Percentiles rank a stretch among this genome's conserved stretches.
Conservation (phyloP, 2,113 vertebrate genomes). For the Spermophilus dauricus region DNA sequence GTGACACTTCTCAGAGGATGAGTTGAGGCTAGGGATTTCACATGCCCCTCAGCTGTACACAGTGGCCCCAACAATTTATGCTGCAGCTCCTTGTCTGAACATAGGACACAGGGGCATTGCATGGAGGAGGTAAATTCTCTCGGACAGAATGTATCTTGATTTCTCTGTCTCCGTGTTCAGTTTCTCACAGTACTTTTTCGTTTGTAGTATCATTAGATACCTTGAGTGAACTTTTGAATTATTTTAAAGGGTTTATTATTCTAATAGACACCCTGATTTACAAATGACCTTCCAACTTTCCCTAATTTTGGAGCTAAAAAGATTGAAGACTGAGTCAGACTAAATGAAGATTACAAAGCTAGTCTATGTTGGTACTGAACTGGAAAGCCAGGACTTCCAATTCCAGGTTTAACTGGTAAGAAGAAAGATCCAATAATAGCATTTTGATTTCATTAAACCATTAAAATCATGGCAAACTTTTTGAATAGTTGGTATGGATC, state of each 20-base stretch:
- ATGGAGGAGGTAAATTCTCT: not conserved
- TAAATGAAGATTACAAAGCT: not conserved
- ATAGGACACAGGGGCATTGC: not conserved
- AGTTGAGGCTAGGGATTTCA: not conserved
- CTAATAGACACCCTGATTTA: not conserved
- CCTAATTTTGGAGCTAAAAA: not conserved
- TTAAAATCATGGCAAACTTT: not conserved
- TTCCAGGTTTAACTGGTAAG: not conserved
- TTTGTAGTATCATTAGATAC: not conserved
- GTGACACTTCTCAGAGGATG: not conserved
- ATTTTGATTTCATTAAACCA: not conserved
- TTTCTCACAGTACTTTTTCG: fast-evolving
- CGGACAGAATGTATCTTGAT: fast-evolving
- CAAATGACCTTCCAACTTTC: not conserved
- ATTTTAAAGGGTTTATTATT: not conserved
- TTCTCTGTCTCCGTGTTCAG: not conserved
- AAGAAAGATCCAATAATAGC: not conserved
- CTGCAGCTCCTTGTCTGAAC: not conserved
- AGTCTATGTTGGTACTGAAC: not conserved
- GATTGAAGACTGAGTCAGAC: not conserved
- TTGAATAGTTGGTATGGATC: not conserved
- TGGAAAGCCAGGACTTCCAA: not conserved
- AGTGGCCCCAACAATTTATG: not conserved
- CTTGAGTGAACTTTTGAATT: not conserved
- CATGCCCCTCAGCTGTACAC: not conserved